These are phyloP conservation scores for Meiosimyza decipiens DNA, from an alignment of 2,888 invertebrate species.

Conservation along the genomic window DNA sequence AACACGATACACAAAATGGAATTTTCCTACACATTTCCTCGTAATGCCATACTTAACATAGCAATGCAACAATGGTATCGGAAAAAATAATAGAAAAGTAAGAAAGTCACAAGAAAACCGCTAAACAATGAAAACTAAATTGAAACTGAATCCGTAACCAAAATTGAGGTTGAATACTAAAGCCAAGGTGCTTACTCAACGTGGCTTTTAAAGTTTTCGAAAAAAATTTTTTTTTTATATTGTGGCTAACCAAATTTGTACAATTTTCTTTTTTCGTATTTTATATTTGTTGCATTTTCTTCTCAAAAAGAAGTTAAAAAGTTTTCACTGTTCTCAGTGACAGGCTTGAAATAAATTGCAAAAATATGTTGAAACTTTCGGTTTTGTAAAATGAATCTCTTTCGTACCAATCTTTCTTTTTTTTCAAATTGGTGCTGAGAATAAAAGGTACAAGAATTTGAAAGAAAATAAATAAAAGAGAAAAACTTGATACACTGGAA, in stretches of 20 bases:
- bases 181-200: not conserved
- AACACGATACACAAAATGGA: no score
- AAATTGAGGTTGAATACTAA: not conserved
- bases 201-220: not conserved
- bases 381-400: not conserved
- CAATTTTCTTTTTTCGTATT: not conserved
- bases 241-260: not conserved
- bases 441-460: no score
- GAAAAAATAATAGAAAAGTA: not conserved
- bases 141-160: constrained; percentile 15
- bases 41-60: no score
- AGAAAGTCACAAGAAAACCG: not conserved
- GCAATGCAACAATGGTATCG: not conserved
- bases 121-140: constrained; percentile 10
- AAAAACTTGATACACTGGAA: no score
- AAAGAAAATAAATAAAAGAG: no score
- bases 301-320: constrained; percentile 27
- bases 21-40: no score
- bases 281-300: not conserved
- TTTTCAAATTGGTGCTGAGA: no score
- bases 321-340: constrained; percentile 13
- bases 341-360: constrained; percentile 24
- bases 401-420: no score
- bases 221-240: not conserved
- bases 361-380: not conserved